Evolutionary conservation across 1,140 invertebrate species (phyloP), one percentile per base, ranked within the genome.

Genomic region (Pectinophora gossypiella): DNA sequence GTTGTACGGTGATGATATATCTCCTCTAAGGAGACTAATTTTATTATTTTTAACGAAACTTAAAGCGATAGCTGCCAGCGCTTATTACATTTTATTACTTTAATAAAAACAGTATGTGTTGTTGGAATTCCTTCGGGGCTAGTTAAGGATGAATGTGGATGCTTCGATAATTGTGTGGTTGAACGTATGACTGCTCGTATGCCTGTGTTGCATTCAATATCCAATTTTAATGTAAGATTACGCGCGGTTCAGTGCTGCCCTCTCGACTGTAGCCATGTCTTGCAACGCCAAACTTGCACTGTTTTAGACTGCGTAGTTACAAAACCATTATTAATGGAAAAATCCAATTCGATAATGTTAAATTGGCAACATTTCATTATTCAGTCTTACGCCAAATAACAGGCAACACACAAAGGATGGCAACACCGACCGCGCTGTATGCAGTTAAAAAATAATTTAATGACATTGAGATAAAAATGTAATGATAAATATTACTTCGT

Each of bases 171-270:
- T 32, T n/a, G 27, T 32, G n/a, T 56, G 68, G 59, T 49, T 51
- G 61, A 64, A 46, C 65, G 68, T 63, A 56, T 60, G 64, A 23
- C 23, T 63, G 59, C 43, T 45, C 54, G 69, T 68, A 61, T 64
- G 65, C 59, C 65, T 68, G 67, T 68, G 55, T 70, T 53, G 61
- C 64, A 68, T 59, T 64, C 53, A 59, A 61, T 75, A 71, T 65
- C 59, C 56, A 65, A 55, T 46, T 53, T 51, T 56, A 53, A 55
- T 55, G 56, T 68, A 66, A 61, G 48, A 32, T n/a, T 49, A 49
- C 36, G 59, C 32, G 51, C 55, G 64, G 23, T n/a, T 32, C 27
- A 32, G 27, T 36, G 20, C n/a, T 23, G n/a, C 48, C 1, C 16
- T 21, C 0, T 48, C 27, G 46, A 48, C 46, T 27, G 18, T 36